Evolutionary conservation across 2,113 vertebrate genomes (phyloP).

Genomic region (Sorex fumeus): DNA sequence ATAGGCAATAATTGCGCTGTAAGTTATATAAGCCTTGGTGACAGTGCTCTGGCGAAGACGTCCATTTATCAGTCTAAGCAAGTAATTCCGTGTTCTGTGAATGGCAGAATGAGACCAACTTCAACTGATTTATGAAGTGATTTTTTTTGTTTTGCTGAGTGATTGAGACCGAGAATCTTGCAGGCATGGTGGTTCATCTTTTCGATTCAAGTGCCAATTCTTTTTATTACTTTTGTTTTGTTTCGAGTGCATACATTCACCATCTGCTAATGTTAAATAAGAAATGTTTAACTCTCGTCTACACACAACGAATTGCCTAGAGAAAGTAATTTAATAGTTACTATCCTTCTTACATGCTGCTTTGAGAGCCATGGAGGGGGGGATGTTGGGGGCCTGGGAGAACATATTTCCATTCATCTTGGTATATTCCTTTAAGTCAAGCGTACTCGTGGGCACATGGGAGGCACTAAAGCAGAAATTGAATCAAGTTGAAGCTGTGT

Average conservation of each 20-base stretch:
- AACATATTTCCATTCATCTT: conserved; percentile 59
- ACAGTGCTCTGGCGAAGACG: conserved; percentile 56
- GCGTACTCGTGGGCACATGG: background rate
- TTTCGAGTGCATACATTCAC: conserved; percentile 69
- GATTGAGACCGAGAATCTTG: conserved; percentile 73
- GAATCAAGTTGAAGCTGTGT: background rate
- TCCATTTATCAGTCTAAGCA: conserved; percentile 63
- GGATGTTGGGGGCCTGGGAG: conserved; percentile 46
- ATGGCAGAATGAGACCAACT: conserved; percentile 67
- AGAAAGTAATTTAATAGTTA: conserved; percentile 61
- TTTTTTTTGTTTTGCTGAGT: conserved; percentile 66
- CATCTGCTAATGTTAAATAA: conserved; percentile 78
- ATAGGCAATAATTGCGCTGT: conserved; percentile 76
- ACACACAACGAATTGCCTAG: conserved; percentile 55
- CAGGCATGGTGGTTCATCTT: conserved; percentile 68
- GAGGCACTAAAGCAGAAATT: conserved; percentile 43
- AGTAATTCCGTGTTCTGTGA: conserved; percentile 65
- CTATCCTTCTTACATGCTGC: conserved; percentile 50
- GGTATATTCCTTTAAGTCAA: conserved; percentile 48
- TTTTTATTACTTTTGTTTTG: conserved; percentile 81
- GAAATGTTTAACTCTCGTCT: conserved; percentile 72
- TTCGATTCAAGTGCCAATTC: conserved; percentile 76
- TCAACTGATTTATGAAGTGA: conserved; percentile 67
- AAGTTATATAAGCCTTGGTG: conserved; percentile 61
- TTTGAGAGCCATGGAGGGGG: background rate